Evolutionary conservation across 2,113 vertebrate species (phyloP), one percentile per base, ranked within the genome.

Genomic region (Austrofundulus limnaeus): DNA sequence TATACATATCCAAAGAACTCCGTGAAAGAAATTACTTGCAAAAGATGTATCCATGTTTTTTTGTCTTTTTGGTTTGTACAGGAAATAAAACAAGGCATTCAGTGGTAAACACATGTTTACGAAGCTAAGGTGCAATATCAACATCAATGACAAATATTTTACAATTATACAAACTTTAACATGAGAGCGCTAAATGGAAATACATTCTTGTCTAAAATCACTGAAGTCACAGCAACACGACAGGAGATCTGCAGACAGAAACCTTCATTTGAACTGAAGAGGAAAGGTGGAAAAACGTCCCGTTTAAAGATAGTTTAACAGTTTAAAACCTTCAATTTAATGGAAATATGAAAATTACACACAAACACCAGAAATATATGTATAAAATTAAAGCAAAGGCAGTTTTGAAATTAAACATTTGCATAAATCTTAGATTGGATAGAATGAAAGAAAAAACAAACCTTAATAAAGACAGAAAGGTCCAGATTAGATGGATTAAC

Each of bases 1-100:
- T 90, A 89, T 88, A 88, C 80, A 93, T 75, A 77, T 86, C 91
- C 85, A 94, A 91, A 92, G 92, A 90, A 91, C 85, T 56, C 78
- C 34, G 81, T 89, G 89, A 81, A 1, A 60, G 65, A 75, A 89
- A 75, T 81, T 38, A 37, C 70, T 77, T 77, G 51, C 78, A 62
- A 60, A 79, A 70, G 71, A 75, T 70, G 46, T 55, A 52, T 82
- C 50, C 47, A 16, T 56, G 59, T 79, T 69, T 49, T 71, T n/a
- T n/a, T n/a, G n/a, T 75, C 74, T 81, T 46, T 34, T 73, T 47
- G 63, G 78, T 87, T 76, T 81, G 70, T 84, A 77, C 87, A 92
- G 88, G 88, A 86, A 87, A 88, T 86, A 88, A 73, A 69, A 83
- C 64, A 88, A 93, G 91, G 90, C 92, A 89, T 90, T 86, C 89